Evolutionary conservation across 2,113 vertebrate species (phyloP), one percentile per base, ranked within the genome.

Genomic region (Tringa solitaria): DNA sequence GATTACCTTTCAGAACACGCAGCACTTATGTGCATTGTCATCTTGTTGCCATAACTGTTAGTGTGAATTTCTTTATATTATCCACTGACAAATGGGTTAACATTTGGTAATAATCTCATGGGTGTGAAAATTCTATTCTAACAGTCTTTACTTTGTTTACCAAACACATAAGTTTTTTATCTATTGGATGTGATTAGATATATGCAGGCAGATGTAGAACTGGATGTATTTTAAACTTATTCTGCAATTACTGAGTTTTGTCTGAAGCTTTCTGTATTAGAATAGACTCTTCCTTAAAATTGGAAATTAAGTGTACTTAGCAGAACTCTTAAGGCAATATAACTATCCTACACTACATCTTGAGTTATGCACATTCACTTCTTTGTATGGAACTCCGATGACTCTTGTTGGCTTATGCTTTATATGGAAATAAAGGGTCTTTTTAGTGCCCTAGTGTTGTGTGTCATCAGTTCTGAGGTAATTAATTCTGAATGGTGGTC

Each of bases 221-320:
- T 87, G 65, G 91, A 57, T 95, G 90, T 72, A 91, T 92, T 96
- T 89, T 93, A 33, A 96, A 91, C 41, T 82, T 95, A 75, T 43
- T 96, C 78, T 94, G 92, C 82, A 85, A 73, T 83, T 88, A 82
- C 81, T 61, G n/a, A 87, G 60, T 92, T 96, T 89, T 80, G 65
- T 89, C 81, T 83, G 87, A 95, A 93, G 63, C 89, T 95, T 96
- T 94, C 89, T 96, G 86, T 96, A 94, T 95, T 95, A 94, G 87
- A 96, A 96, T 93, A 96, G 94, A 77, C 64, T 93, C n/a, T 95
- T 96, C 96, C 90, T 96, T 93, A 89, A 95, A 90, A 89, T 64
- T 91, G 57, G 92, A 95, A 96, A 90, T 81, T 50, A 95, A 97
- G 94, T 89, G 93, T 96, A 96, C 94, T 97, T 96, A 96, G 83